Base-by-base conservation (phyloP, 2,113 vertebrate species). In the Ictidomys tridecemlineatus region DNA sequence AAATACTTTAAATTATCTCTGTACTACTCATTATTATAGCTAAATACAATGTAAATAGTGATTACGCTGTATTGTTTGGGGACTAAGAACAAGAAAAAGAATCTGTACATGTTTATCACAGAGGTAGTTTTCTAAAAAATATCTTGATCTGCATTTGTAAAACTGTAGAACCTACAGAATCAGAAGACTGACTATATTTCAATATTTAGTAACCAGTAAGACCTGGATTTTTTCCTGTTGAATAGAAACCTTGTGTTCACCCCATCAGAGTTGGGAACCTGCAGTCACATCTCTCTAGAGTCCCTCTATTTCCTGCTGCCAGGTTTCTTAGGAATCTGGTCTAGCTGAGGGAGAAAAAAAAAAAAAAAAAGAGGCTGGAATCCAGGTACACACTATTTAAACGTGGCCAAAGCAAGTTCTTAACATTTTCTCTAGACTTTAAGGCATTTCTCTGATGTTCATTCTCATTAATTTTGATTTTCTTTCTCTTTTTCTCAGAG, bases 381-480 rank as follows among this genome's bases (percentile, higher is more conserved):
- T 91, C 63, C 63, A 93, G 26, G 94, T 34, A 85, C 4, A 11
- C 5, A 45, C 28, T 83, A 37, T 80, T 94, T 26, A 93, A 84
- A 65, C 48, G 26, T 79, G 45, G 74, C 63, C 69, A 85, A 85
- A 80, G 70, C 37, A 91, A 48, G 51, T 84, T 96, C 67, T 67
- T 83, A 84, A 83, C 17, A n/a, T 96, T 93, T 97, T 96, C 82
- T 89, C 82, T 89, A 92, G 74, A 70, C 14, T 34, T 63, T 24
- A 93, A 92, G 42, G 11, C 67, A 91, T 97, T 85, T 97, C 63
- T 94, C 48, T 94, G 72, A 77, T 89, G 32, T 78, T 91, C 58
- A 18, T 89, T 69, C 69, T 74, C 34, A 89, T 96, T 93, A 86
- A 94, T 84, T 83, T 89, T 95, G 14, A 39, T 74, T 82, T 85